These are phyloP conservation scores for Equus quagga DNA, from an alignment of 2,113 vertebrate species.

Conservation along the genomic window DNA sequence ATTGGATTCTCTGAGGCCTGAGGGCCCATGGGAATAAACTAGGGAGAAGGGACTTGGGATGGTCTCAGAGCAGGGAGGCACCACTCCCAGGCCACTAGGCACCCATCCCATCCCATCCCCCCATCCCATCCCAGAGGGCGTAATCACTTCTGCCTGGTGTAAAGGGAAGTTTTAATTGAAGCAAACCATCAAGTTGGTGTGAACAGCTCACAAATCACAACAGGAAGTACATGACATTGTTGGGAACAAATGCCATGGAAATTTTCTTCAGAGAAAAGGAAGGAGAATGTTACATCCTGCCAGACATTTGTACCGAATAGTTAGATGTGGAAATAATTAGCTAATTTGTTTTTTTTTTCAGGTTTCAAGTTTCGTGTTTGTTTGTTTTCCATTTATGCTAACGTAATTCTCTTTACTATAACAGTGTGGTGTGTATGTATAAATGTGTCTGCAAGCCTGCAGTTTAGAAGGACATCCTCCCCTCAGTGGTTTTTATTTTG, in stretches of 20 bases:
- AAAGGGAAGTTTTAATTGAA: background rate
- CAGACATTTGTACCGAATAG: background rate
- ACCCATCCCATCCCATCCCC: background rate
- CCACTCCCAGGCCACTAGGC: background rate
- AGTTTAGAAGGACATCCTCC: background rate
- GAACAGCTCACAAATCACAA: background rate
- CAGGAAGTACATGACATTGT: background rate
- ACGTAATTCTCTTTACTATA: background rate
- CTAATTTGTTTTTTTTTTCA: background rate
- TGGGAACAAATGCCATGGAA: background rate
- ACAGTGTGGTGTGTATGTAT: accelerated
- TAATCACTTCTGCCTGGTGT: background rate
- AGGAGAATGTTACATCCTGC: background rate
- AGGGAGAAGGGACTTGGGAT: background rate
- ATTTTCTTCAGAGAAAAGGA: conserved; percentile 4
- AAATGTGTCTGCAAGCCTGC: background rate
- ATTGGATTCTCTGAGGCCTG: background rate
- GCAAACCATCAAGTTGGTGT: background rate
- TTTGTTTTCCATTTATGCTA: background rate
- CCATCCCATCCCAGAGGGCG: background rate
- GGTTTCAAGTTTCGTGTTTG: background rate
- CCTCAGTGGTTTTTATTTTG: background rate
- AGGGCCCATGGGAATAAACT: background rate
- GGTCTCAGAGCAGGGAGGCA: background rate
- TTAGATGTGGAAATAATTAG: background rate